Percentiles rank a stretch among this genome's conserved stretches.
Evolutionary conservation across 2,888 invertebrate genomes (phyloP).

Genomic region (Merodon equestris): DNA sequence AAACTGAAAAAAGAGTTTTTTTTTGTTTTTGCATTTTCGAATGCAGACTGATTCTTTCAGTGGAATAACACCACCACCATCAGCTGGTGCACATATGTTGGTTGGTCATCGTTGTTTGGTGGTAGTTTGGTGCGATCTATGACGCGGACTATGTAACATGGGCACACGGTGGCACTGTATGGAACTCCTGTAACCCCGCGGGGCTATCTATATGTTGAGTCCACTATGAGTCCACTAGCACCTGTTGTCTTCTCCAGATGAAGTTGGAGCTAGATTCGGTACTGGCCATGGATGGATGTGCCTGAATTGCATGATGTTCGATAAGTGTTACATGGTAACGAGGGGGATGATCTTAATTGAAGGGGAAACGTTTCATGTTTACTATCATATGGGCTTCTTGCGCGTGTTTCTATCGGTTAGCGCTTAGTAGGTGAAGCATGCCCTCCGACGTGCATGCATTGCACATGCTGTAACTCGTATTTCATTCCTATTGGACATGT

Average conservation of each 20-base stretch:
- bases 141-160: slow-evolving; percentile 1
- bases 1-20: slow-evolving; percentile 23
- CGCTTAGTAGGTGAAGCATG: slow-evolving; percentile 57
- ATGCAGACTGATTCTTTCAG: slow-evolving; percentile 59
- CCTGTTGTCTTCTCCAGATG: slow-evolving; percentile 24
- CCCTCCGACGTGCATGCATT: slow-evolving; percentile 7
- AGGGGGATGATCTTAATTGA: slow-evolving; percentile 60
- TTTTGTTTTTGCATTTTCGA: slow-evolving; percentile 60
- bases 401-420: slow-evolving; percentile 3
- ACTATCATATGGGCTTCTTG: too few species aligned
- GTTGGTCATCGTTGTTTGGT: background rate
- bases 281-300: background rate
- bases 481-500: slow-evolving; percentile 31
- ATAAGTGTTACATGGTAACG: slow-evolving; percentile 8
- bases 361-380: slow-evolving; percentile 50
- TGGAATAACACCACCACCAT: slow-evolving; percentile 11
- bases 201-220: slow-evolving; percentile 56
- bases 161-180: slow-evolving; percentile 31
- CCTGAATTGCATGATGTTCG: slow-evolving; percentile 7
- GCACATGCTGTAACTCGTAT: too few species aligned
- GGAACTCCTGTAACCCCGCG: slow-evolving; percentile 28
- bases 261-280: background rate
- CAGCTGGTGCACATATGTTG: slow-evolving; percentile 2
- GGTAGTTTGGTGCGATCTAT: background rate
- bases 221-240: slow-evolving; percentile 59